These are phyloP conservation scores for Gallinago solitaria DNA, from an alignment of 2,797 vertebrate genomes.

Conservation along the genomic window DNA sequence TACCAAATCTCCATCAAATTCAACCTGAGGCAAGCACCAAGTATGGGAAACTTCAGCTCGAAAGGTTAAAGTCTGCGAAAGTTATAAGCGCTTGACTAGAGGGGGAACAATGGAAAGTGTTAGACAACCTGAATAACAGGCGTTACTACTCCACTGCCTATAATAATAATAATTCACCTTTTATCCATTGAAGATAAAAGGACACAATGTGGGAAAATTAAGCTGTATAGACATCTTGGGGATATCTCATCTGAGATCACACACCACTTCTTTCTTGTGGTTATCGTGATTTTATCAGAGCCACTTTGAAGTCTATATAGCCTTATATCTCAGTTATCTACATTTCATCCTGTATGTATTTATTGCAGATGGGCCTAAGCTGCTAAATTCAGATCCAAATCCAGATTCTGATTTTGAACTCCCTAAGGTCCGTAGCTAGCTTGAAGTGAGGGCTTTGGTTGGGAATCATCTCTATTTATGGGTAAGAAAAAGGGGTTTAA, in stretches of 20 bases:
- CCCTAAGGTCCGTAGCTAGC: slow-evolving; percentile 57
- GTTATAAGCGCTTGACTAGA: neutral
- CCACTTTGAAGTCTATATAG: slow-evolving; percentile 72
- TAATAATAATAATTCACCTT: slow-evolving; percentile 74
- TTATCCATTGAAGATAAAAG: slow-evolving; percentile 71
- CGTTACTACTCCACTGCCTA: slow-evolving; percentile 55
- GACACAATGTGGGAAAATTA: slow-evolving; percentile 74
- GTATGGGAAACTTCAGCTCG: slow-evolving; percentile 7
- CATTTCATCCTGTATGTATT: slow-evolving; percentile 72
- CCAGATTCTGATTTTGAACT: slow-evolving; percentile 72
- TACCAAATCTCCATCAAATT: neutral
- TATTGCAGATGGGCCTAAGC: slow-evolving; percentile 74
- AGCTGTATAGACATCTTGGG: slow-evolving; percentile 68
- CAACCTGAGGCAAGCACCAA: slow-evolving; percentile 16
- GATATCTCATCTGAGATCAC: slow-evolving; percentile 70
- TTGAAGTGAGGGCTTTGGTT: slow-evolving; percentile 44
- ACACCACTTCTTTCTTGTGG: slow-evolving; percentile 72
- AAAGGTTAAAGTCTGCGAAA: slow-evolving; percentile 48
- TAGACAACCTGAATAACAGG: slow-evolving; percentile 72
- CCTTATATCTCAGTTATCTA: slow-evolving; percentile 71
- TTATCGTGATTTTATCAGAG: slow-evolving; percentile 71
- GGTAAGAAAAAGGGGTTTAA: slow-evolving; percentile 46
- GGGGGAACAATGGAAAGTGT: slow-evolving; percentile 58
- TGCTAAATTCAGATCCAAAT: slow-evolving; percentile 71
- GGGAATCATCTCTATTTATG: slow-evolving; percentile 56